A percentile compares a stretch with the other conserved stretches of the same genome.
phyloP scores from a whole-genome alignment of 2,797 vertebrate species.

The Pipistrellus kuhlii region DNA sequence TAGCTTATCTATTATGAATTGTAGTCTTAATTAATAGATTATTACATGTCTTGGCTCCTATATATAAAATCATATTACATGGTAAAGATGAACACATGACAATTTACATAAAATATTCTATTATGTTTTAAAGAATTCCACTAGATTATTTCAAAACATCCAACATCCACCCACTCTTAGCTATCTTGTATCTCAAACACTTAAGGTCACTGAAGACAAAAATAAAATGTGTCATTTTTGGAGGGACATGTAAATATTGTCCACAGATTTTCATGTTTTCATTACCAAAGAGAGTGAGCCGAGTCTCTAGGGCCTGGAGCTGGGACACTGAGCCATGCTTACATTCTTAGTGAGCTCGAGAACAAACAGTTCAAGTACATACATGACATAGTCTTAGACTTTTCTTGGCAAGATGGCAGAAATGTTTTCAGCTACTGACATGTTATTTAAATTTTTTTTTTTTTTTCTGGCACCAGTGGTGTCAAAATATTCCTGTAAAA shows the following conservation, averaged over 20 bases:
- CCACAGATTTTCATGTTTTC: slow-evolving; percentile 59
- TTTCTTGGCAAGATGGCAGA: slow-evolving; percentile 56
- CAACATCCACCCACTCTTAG: background rate
- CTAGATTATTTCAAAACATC: background rate
- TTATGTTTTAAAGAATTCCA: slow-evolving; percentile 17
- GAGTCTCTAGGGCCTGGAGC: slow-evolving; percentile 14
- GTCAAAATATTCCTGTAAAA: slow-evolving; percentile 24
- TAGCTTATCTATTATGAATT: background rate
- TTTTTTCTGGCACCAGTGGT: background rate
- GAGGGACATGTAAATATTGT: slow-evolving; percentile 42
- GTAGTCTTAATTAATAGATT: background rate
- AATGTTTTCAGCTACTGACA: slow-evolving; percentile 50
- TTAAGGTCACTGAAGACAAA: slow-evolving; percentile 24
- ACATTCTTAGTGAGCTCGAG: slow-evolving; percentile 77
- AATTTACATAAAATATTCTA: background rate
- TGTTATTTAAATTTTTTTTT: slow-evolving; percentile 44
- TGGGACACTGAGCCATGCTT: slow-evolving; percentile 5
- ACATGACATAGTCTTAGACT: slow-evolving; percentile 80
- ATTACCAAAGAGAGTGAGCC: slow-evolving; percentile 10
- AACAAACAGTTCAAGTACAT: slow-evolving; percentile 86
- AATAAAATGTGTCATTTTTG: slow-evolving; percentile 61
- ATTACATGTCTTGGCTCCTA: background rate
- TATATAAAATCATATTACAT: background rate
- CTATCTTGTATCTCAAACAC: background rate
- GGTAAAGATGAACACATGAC: background rate